These are phyloP conservation scores for Hirtodrosophila duncani DNA, from an alignment of 2,888 invertebrate genomes.

Conservation along the genomic window DNA sequence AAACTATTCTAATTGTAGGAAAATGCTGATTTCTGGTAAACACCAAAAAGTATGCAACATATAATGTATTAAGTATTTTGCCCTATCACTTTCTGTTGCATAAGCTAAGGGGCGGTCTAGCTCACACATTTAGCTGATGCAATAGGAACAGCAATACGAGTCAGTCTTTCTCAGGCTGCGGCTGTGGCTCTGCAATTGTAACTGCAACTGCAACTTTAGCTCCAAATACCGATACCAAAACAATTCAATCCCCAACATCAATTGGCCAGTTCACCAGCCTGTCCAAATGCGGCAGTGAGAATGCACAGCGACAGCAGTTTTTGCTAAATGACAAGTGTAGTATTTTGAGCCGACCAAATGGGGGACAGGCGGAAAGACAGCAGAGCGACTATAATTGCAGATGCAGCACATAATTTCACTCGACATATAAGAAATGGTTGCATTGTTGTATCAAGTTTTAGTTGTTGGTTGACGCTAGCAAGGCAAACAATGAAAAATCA, in stretches of 20 bases:
- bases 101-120: not conserved
- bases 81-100: not conserved
- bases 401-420: conserved; percentile 68
- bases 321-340: conserved; percentile 40
- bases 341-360: conserved; percentile 41
- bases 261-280: conserved; percentile 30
- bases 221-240: no score
- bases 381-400: conserved; percentile 58
- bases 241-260: conserved; percentile 35
- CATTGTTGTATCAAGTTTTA: conserved; percentile 31
- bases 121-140: conserved; percentile 60
- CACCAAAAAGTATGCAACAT: conserved; percentile 23
- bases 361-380: conserved; percentile 12
- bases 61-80: not conserved
- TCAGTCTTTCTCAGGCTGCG: conserved; percentile 48
- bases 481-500: conserved; percentile 20
- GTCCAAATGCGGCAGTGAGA: conserved; percentile 27
- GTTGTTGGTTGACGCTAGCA: conserved; percentile 40
- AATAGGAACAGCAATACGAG: conserved; percentile 47
- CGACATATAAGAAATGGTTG: conserved; percentile 58
- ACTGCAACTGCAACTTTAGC: no score
- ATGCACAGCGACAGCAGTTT: conserved; percentile 16
- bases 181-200: no score
- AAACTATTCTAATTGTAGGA: no score
- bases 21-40: no score